A percentile compares a stretch with the other conserved stretches of the same genome.
Evolutionary conservation across 1,140 invertebrate genomes (phyloP).

Genomic region (Cyrtorhinus lividipennis): DNA sequence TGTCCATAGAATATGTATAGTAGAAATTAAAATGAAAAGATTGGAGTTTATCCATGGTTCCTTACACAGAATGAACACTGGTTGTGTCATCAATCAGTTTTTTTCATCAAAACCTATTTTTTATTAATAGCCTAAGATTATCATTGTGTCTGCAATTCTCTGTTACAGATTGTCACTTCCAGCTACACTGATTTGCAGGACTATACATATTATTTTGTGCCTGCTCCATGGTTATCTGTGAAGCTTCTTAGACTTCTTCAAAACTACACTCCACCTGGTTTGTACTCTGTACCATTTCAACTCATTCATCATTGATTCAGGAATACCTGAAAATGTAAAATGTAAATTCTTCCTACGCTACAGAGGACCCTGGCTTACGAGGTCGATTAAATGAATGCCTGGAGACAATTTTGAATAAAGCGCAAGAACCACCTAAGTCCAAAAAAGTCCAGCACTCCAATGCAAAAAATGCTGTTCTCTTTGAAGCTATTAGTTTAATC

Average conservation of each 20-base stretch:
- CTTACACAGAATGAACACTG: too few relatives aligned
- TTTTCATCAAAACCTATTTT: too few relatives aligned
- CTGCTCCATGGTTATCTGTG: constrained; percentile 98
- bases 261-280: constrained; percentile 92
- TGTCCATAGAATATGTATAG: too few relatives aligned
- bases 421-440: constrained; percentile 97
- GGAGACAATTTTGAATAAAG: constrained; percentile 99
- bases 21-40: too few relatives aligned
- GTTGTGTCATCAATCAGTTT: too few relatives aligned
- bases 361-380: constrained; percentile 86
- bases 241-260: constrained; percentile 92
- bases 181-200: constrained; percentile 98
- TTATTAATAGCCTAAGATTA: too few relatives aligned
- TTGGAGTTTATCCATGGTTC: too few relatives aligned
- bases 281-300: too few relatives aligned
- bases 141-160: too few relatives aligned
- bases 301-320: too few relatives aligned
- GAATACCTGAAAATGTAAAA: neutral
- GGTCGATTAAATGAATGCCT: constrained; percentile 94
- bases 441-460: constrained; percentile 99
- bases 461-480: constrained; percentile 98
- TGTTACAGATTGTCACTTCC: constrained; percentile 87
- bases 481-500: constrained; percentile 98
- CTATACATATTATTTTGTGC: constrained; percentile 99
- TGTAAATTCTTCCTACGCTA: constrained; percentile 21